These are phyloP conservation scores for Novumbra hubbsi DNA, from an alignment of 2,797 vertebrate species.

Conservation along the genomic window DNA sequence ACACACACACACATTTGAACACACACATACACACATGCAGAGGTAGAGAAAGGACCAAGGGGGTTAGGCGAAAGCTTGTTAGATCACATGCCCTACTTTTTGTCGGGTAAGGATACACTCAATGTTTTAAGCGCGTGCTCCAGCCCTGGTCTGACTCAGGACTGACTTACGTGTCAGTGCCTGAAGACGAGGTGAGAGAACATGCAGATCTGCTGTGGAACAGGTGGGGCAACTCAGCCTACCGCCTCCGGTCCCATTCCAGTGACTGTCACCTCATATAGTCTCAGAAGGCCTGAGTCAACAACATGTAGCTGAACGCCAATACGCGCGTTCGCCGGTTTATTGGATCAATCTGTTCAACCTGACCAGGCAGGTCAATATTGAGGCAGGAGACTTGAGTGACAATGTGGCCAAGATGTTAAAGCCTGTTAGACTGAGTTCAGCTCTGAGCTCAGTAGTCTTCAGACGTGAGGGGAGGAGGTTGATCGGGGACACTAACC, in stretches of 20 bases:
- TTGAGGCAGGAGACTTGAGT: too few species aligned
- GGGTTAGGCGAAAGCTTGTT: conserved; percentile 33
- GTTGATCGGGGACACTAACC: background rate
- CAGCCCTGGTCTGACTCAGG: background rate
- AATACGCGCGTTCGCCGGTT: too few species aligned
- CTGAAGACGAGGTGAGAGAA: background rate
- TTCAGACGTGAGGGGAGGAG: background rate
- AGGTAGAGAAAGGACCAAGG: conserved; percentile 40
- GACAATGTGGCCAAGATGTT: background rate
- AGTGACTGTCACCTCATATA: background rate
- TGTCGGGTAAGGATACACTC: too few species aligned
- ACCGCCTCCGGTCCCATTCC: background rate
- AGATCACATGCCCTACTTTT: background rate
- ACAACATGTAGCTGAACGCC: background rate
- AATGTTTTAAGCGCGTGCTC: background rate
- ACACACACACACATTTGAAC: conserved; percentile 25
- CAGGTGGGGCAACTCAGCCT: background rate
- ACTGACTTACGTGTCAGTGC: background rate
- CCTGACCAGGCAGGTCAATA: too few species aligned
- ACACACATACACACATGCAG: conserved; percentile 31
- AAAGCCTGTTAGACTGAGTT: background rate
- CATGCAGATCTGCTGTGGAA: background rate
- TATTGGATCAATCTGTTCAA: too few species aligned
- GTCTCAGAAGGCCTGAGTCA: background rate
- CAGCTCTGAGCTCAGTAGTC: background rate